Conservation (phyloP, 1,140 invertebrate species). For the Sitodiplosis mosellana region DNA sequence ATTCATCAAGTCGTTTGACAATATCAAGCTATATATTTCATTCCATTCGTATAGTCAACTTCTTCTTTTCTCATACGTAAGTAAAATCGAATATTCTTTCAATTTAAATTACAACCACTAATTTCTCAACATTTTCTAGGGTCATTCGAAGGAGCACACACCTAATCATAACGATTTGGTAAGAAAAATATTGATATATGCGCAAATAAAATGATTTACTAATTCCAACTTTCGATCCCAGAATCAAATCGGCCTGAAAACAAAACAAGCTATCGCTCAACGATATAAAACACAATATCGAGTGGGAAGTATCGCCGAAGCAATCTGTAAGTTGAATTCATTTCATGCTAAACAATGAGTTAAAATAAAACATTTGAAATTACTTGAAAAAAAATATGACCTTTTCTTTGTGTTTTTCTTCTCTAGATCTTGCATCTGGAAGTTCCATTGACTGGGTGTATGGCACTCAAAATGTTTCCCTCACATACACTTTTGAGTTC, state of each 20-base stretch:
- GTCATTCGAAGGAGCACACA: slow-evolving; percentile 17
- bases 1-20: slow-evolving; percentile 20
- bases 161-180: slow-evolving; percentile 14
- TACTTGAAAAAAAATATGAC: not conserved
- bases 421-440: slow-evolving; percentile 30
- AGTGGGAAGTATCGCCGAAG: slow-evolving; percentile 30
- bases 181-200: slow-evolving; percentile 3
- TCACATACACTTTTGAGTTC: slow-evolving; percentile 47
- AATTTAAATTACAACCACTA: too few relatives aligned
- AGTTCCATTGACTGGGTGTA: slow-evolving; percentile 58
- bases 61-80: slow-evolving; percentile 23
- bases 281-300: slow-evolving; percentile 27
- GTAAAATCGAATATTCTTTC: too few relatives aligned
- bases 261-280: slow-evolving; percentile 21
- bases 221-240: not conserved
- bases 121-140: slow-evolving; percentile 6
- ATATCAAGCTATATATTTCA: slow-evolving; percentile 26
- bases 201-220: not conserved
- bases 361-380: too few relatives aligned
- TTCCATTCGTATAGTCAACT: slow-evolving; percentile 31
- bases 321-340: slow-evolving; percentile 24
- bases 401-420: not conserved
- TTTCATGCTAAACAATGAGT: slow-evolving; percentile 1
- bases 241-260: slow-evolving; percentile 18
- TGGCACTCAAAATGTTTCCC: slow-evolving; percentile 36